Base-by-base conservation (phyloP, 64 coral and sea anemone genomes). In the Pocillopora verrucosa region DNA sequence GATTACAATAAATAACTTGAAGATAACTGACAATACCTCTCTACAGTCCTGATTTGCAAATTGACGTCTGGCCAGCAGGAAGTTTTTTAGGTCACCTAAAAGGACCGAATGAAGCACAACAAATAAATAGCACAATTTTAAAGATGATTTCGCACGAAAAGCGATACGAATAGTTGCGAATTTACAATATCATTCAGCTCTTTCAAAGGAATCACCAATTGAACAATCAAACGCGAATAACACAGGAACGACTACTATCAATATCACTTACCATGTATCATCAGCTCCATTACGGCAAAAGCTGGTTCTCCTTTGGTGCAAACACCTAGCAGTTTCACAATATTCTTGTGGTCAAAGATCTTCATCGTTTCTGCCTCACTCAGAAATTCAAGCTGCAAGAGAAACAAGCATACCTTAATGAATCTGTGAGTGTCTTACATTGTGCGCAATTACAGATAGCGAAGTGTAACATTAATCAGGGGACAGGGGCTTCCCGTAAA, bases 301-400 rank as follows among this genome's bases (percentile, higher is more conserved):
- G 94, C 94, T 34, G 94, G 94, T 89, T 96, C 94, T 69, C 94
- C 94, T 59, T 96, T 96, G 11, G 94, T 96, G 51, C 94, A 96
- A 26, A 96, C 94, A 78, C 94, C 94, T 30, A 96, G 22, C 41
- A 96, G 84, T 45, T 87, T 96, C 26, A 96, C 94, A 56, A 96
- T 96, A 59, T 96, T 96, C 59, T 87, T 75, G 73, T 96, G 91
- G 77, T 96, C 91, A 90, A 96, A 96, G 24, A 90, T 70, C 60
- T 96, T 96, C 94, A 96, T 96, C 16, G 94, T 96, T 73, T 96
- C 94, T 30, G 94, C 91, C 75, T 96, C 94, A 60, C 94, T 96
- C 1, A 96, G 64, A 83, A 96, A 96, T 36, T 96, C 94, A 75
- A 96, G 78, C 94, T 96, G 45, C 19, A 79, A 34, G 58, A n/a